Percentiles rank a stretch among this genome's conserved stretches.
phyloP scores from a whole-genome alignment of 2,797 vertebrate genomes.

The Paedocypris micromegethes region DNA sequence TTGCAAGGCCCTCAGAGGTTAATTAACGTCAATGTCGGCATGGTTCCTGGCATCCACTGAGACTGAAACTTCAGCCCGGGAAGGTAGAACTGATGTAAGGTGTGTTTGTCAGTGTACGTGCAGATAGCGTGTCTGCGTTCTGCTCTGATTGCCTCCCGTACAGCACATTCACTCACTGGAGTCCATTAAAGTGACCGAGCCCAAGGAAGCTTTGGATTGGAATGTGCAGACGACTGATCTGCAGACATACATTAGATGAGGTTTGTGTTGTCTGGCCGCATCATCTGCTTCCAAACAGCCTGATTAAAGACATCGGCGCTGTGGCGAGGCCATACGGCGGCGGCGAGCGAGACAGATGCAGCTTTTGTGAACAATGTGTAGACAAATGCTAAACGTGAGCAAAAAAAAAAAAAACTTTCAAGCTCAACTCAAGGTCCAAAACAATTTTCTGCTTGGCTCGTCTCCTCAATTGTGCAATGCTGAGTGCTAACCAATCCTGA shows the following conservation, averaged over 20 bases:
- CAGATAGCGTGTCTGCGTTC: slow-evolving; percentile 24
- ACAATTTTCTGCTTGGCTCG: slow-evolving; percentile 76
- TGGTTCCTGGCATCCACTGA: slow-evolving; percentile 40
- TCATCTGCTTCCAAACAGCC: slow-evolving; percentile 24
- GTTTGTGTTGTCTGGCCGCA: slow-evolving; percentile 2
- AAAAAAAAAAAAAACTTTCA: slow-evolving; percentile 58
- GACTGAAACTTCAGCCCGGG: slow-evolving; percentile 31
- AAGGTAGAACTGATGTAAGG: slow-evolving; percentile 32
- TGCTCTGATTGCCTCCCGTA: slow-evolving; percentile 36
- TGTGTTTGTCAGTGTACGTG: slow-evolving; percentile 41
- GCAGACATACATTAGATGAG: slow-evolving; percentile 26
- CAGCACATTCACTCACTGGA: slow-evolving; percentile 15
- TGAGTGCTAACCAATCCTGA: slow-evolving; percentile 68
- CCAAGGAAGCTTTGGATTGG: not conserved
- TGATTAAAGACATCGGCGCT: slow-evolving; percentile 27
- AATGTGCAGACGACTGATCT: not conserved
- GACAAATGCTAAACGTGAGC: slow-evolving; percentile 71
- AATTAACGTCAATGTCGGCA: slow-evolving; percentile 49
- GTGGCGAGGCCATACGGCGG: not conserved
- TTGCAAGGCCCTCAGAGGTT: slow-evolving; percentile 53
- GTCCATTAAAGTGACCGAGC: slow-evolving; percentile 21
- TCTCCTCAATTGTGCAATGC: slow-evolving; percentile 48
- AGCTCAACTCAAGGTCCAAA: slow-evolving; percentile 69
- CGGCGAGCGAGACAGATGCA: slow-evolving; percentile 56
- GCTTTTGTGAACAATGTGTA: slow-evolving; percentile 59